Percentiles rank a stretch among this genome's conserved stretches.
phyloP scores from a whole-genome alignment of 2,888 invertebrate species.

The Chrysolina americana region DNA sequence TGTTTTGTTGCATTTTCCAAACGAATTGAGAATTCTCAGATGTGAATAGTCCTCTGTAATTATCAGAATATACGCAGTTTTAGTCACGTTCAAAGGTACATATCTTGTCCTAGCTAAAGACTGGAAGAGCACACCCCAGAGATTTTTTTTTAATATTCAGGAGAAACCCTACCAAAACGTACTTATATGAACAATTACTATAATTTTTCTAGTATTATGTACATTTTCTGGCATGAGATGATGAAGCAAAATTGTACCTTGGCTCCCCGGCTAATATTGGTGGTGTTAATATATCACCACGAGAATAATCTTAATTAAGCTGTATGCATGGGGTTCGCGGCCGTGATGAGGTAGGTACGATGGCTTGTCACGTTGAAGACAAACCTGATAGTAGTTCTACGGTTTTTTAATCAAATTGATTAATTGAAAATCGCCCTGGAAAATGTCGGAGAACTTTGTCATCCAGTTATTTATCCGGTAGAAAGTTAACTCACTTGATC shows the following conservation, averaged over 20 bases:
- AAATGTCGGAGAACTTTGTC: conserved; percentile 19
- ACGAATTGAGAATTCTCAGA: too few relatives aligned
- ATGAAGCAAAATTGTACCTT: background rate
- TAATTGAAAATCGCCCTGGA: conserved; percentile 35
- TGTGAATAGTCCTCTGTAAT: too few relatives aligned
- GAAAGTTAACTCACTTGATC: conserved; percentile 4
- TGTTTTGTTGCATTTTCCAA: too few relatives aligned
- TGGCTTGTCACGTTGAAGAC: conserved; percentile 37
- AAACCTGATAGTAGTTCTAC: conserved; percentile 33
- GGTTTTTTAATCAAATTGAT: conserved; percentile 40
- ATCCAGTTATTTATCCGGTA: background rate
- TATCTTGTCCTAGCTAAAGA: too few relatives aligned
- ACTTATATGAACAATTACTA: too few relatives aligned
- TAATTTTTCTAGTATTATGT: too few relatives aligned
- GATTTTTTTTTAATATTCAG: too few relatives aligned
- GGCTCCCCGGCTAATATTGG: conserved; percentile 25
- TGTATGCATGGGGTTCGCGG: conserved; percentile 29
- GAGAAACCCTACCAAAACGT: too few relatives aligned
- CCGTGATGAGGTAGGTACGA: conserved; percentile 22
- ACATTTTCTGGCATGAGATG: too few relatives aligned
- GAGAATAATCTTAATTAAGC: conserved; percentile 44
- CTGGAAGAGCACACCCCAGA: too few relatives aligned
- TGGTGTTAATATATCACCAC: conserved; percentile 40
- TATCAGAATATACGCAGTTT: too few relatives aligned
- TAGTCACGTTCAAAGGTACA: too few relatives aligned